Evolutionary conservation across 2,797 vertebrate genomes (phyloP), one percentile per base, ranked within the genome.

Genomic region (Cichlasoma orientale): DNA sequence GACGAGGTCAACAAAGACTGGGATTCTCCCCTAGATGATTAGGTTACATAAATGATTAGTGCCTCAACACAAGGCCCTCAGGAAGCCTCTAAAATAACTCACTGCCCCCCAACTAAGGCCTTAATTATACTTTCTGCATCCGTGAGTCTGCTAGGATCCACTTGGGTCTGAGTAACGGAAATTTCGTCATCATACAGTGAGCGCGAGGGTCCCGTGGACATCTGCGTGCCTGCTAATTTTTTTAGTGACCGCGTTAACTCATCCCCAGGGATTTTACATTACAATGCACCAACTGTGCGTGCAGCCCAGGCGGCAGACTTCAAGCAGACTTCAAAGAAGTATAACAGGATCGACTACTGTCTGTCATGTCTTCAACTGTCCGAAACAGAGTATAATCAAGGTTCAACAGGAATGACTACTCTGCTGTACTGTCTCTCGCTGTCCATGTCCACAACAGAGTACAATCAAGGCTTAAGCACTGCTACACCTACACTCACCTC

Each of bases 31-130:
- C 83, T 31, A 87, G 85, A 82, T 88, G 90, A 90, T 94, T 89
- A 84, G 87, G 91, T 94, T 94, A 93, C 92, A 90, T 87, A 90
- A 89, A 84, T 93, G 81, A 93, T 91, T 91, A 86, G 79, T 75
- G 61, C 33, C 75, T 77, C 72, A 77, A 88, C 78, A 82, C 75
- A 56, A 82, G 83, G 86, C 84, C 81, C 84, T 77, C 38, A 82
- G 66, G 78, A 77, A 29, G 52, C 80, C 70, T 63, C 78, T 79
- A 57, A 88, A 83, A 74, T 77, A 78, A 83, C 71, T 84, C 82
- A 79, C 56, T 55, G 21, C 77, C 74, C 77, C 78, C 14, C 56
- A 80, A 75, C 78, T 27, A 27, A 66, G 61, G 16, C 41, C 41
- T 66, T 19, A 47, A 66, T 66, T 47, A 47, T 47, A 19, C 61